These are phyloP conservation scores for Hemistola chrysoprasaria DNA, from an alignment of 2,888 invertebrate species.

Conservation along the genomic window DNA sequence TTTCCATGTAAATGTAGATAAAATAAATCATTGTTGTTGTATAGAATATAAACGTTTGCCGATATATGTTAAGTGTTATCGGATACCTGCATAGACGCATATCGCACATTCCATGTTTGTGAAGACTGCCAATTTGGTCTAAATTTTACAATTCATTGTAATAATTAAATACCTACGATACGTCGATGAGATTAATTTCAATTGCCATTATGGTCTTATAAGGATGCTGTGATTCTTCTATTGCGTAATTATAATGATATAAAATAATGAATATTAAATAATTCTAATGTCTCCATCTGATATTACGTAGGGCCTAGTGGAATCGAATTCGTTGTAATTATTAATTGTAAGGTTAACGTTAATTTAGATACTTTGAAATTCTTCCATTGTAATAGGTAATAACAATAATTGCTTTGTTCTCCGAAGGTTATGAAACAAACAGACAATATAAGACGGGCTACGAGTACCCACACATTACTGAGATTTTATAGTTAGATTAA, in stretches of 20 bases:
- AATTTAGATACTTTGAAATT: conserved; percentile 74
- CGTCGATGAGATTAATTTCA: conserved; percentile 78
- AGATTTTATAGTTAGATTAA: conserved; percentile 75
- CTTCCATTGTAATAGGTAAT: conserved; percentile 68
- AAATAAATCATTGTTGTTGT: conserved; percentile 72
- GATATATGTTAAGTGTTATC: conserved; percentile 77
- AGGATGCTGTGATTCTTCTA: conserved; percentile 82
- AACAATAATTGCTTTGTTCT: conserved; percentile 67
- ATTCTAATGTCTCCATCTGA: conserved; percentile 72
- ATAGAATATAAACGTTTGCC: conserved; percentile 71
- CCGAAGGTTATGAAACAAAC: conserved; percentile 59
- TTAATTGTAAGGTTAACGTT: conserved; percentile 65
- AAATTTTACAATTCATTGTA: conserved; percentile 80
- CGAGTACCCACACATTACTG: conserved; percentile 61
- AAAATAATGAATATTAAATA: conserved; percentile 57
- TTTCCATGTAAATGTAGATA: conserved; percentile 60
- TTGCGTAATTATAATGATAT: conserved; percentile 77
- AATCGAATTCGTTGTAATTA: conserved; percentile 78
- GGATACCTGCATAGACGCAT: conserved; percentile 81
- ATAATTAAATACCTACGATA: conserved; percentile 75
- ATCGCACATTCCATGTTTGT: conserved; percentile 82
- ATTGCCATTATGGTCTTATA: conserved; percentile 78
- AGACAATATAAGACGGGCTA: conserved; percentile 76
- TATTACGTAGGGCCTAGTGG: conserved; percentile 77
- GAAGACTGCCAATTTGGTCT: conserved; percentile 82